Percentiles rank a stretch among this genome's conserved stretches.
Conservation (phyloP, 2,888 invertebrate genomes). For the Amblyteles armatorius region DNA sequence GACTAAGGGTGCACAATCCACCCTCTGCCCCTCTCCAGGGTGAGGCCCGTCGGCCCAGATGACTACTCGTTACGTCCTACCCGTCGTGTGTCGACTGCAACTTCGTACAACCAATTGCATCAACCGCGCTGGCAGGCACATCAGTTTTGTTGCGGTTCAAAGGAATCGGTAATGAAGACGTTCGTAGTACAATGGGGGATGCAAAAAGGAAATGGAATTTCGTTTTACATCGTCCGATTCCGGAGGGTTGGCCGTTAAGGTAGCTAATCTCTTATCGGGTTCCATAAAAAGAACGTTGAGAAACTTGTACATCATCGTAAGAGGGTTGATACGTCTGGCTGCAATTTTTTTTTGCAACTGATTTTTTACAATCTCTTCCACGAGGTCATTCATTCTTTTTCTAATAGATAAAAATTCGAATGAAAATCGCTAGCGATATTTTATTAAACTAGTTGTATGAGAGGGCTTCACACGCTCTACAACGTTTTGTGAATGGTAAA, state of each 20-base stretch:
- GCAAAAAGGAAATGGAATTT: constrained; percentile 16
- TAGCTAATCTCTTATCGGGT: not conserved
- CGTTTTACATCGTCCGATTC: constrained; percentile 20
- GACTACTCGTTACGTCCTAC: constrained; percentile 30
- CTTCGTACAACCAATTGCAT: constrained; percentile 33
- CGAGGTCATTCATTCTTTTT: not conserved
- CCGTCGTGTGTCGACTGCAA: constrained; percentile 46
- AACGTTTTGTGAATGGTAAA: no score
- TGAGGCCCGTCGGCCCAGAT: constrained; percentile 36
- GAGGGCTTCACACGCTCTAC: no score
- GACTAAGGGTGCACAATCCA: constrained; percentile 71
- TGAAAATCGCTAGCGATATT: not conserved
- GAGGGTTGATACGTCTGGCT: not conserved
- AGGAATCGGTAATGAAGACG: constrained; percentile 61
- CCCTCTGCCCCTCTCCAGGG: constrained; percentile 30
- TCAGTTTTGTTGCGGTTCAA: constrained; percentile 60
- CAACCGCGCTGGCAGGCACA: constrained; percentile 12
- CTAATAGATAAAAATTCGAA: not conserved
- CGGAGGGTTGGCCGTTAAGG: not conserved
- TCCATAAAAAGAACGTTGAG: not conserved
- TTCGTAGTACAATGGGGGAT: not conserved
- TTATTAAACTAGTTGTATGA: no score
- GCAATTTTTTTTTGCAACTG: not conserved
- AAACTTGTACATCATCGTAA: not conserved
- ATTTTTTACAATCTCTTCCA: not conserved